A percentile compares a stretch with the other conserved stretches of the same genome.
These are phyloP conservation scores for Thunnus albacares DNA, from an alignment of 2,797 vertebrate genomes.

Conservation along the genomic window DNA sequence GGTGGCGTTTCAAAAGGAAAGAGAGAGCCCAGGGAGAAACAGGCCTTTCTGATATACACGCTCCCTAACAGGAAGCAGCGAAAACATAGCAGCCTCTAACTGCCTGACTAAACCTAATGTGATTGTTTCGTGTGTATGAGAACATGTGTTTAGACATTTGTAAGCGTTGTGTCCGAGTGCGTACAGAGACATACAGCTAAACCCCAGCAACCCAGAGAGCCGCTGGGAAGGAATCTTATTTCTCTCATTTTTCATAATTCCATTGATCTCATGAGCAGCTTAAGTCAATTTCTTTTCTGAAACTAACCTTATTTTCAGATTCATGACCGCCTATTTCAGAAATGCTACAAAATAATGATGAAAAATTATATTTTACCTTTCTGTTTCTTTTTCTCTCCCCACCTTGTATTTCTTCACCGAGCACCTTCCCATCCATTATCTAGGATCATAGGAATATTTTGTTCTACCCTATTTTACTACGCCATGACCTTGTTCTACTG, in stretches of 20 bases:
- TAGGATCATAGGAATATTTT: not conserved
- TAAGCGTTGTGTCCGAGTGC: not conserved
- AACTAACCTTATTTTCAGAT: conserved; percentile 24
- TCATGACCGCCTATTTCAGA: not conserved
- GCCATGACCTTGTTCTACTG: not conserved
- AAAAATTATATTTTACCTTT: not conserved
- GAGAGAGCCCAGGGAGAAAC: not conserved
- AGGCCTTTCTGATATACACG: conserved; percentile 19
- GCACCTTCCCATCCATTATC: not conserved
- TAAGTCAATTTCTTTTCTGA: conserved; percentile 2
- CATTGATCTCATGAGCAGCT: conserved; percentile 27
- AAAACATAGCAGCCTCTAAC: conserved; percentile 29
- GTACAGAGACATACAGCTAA: not conserved
- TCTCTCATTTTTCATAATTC: conserved; percentile 27
- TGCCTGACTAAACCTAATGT: conserved; percentile 20
- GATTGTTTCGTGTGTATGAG: conserved; percentile 20
- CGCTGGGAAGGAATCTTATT: conserved; percentile 16
- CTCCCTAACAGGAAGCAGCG: conserved; percentile 20
- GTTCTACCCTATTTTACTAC: not conserved
- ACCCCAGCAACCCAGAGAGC: conserved; percentile 13
- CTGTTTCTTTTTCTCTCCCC: not conserved
- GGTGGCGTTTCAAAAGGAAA: conserved; percentile 31
- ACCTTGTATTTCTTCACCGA: conserved; percentile 5
- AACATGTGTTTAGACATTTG: conserved; percentile 26
- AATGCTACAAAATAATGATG: conserved; percentile 11